Evolutionary conservation across 2,797 vertebrate genomes (phyloP), one percentile per base, ranked within the genome.

Genomic region (Vespertilio murinus): DNA sequence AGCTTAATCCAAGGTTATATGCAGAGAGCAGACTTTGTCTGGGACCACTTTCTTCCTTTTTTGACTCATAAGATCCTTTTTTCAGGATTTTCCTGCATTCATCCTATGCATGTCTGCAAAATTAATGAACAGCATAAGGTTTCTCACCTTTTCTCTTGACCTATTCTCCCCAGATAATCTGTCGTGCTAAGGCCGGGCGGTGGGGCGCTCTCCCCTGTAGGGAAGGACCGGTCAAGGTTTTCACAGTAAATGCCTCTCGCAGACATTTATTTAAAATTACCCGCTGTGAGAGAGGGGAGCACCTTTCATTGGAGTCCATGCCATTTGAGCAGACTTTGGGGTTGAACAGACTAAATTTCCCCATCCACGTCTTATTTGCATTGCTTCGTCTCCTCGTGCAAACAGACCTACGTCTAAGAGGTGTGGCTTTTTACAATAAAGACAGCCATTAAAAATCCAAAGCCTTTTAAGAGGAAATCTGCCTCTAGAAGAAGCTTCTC

Each of bases 391-490:
- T 49, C 54, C 9, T 95, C 74, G 23, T 90, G 10, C 52, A 94
- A 73, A 73, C 11, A 86, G 61, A 90, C 78, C 70, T 67, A 59
- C 81, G 6, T 90, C 61, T 85, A 67, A 78, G 81, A 70, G 5
- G 47, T 90, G 49, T 56, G 42, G 74, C 47, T 64, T 94, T 93
- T 65, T 89, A 83, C 78, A 94, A 70, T 85, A 88, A 87, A 93
- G 77, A 69, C 22, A 40, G 28, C 87, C 22, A 17, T 74, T 79
- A 64, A 83, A 81, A 75, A 69, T 49, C 20, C 28, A 22, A 69
- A 92, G 47, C 7, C 47, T 95, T 88, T 70, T 42, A 64, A 80
- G 64, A 65, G 89, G 12, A 88, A 82, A 52, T 89, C 77, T 94
- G 70, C 35, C 59, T 84, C 20, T 54, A 20, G 80, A 78, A 94